Conservation (phyloP, 2,797 vertebrate genomes). For the Lindbergichthys nudifrons region DNA sequence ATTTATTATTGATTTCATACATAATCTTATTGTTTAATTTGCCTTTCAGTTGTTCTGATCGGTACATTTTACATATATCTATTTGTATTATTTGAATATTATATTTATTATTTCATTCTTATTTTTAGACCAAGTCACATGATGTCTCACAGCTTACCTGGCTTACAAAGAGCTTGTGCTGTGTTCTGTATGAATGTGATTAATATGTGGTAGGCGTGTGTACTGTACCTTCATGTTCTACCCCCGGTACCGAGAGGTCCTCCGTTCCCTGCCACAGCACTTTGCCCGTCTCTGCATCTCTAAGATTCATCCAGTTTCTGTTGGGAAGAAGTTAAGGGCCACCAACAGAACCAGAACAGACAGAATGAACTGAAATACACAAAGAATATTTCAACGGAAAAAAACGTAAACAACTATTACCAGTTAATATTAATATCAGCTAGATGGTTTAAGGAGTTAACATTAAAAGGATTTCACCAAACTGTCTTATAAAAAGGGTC, state of each 20-base stretch:
- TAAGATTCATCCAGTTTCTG: constrained; percentile 99
- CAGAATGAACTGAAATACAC: neutral
- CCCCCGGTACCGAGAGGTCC: constrained; percentile 96
- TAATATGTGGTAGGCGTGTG: neutral
- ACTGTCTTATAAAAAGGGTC: too few relatives aligned
- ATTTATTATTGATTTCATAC: neutral
- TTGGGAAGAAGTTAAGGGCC: constrained; percentile 59
- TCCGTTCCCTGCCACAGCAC: constrained; percentile 99
- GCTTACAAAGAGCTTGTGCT: neutral
- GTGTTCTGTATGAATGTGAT: too few relatives aligned
- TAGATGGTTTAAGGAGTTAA: too few relatives aligned
- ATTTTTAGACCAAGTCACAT: neutral
- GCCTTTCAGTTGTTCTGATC: too few relatives aligned
- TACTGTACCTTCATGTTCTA: constrained; percentile 96
- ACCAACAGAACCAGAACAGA: constrained; percentile 6
- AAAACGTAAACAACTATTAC: neutral
- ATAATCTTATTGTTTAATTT: neutral
- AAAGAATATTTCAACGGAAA: neutral
- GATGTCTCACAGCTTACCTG: neutral
- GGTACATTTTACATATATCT: too few relatives aligned
- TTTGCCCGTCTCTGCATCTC: constrained; percentile 97
- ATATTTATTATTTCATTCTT: neutral
- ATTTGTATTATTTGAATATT: too few relatives aligned
- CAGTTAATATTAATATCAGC: too few relatives aligned
- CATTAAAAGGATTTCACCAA: too few relatives aligned